Percentiles rank a stretch among this genome's conserved stretches.
These are phyloP conservation scores for Lasius fuliginosus DNA, from an alignment of 2,888 invertebrate genomes.

Conservation along the genomic window DNA sequence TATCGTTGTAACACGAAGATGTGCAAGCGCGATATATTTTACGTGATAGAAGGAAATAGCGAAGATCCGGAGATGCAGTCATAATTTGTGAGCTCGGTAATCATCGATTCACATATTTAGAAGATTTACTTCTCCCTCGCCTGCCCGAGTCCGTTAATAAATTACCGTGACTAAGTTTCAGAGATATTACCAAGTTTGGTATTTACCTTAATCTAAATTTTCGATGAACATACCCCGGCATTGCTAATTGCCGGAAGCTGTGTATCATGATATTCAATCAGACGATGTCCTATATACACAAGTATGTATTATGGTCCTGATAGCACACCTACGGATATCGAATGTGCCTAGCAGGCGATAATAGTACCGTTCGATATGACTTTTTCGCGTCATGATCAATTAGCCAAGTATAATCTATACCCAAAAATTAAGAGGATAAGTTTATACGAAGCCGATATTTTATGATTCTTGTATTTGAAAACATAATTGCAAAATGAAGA, in stretches of 20 bases:
- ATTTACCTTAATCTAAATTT: conserved; percentile 67
- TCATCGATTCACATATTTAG: conserved; percentile 68
- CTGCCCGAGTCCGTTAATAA: conserved; percentile 62
- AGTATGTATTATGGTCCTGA: conserved; percentile 39
- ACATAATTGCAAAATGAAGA: background rate
- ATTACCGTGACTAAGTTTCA: conserved; percentile 64
- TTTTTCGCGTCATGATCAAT: conserved; percentile 14
- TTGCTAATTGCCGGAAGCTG: conserved; percentile 61
- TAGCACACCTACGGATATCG: conserved; percentile 28
- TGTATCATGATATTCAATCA: conserved; percentile 63
- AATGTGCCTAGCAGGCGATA: background rate
- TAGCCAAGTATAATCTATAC: background rate
- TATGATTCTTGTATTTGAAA: background rate
- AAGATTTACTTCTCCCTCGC: conserved; percentile 28
- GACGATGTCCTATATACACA: conserved; percentile 34
- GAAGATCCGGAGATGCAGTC: conserved; percentile 26
- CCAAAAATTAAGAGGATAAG: background rate
- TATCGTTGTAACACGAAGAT: background rate
- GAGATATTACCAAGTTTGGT: conserved; percentile 58
- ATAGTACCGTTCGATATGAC: background rate
- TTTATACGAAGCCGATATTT: background rate
- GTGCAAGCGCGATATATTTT: background rate
- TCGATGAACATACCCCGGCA: conserved; percentile 55
- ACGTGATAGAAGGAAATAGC: conserved; percentile 21
- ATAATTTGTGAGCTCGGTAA: conserved; percentile 48